A percentile compares a stretch with the other conserved stretches of the same genome.
Conservation (phyloP, 2,113 vertebrate species). For the Chrysochloris asiatica region DNA sequence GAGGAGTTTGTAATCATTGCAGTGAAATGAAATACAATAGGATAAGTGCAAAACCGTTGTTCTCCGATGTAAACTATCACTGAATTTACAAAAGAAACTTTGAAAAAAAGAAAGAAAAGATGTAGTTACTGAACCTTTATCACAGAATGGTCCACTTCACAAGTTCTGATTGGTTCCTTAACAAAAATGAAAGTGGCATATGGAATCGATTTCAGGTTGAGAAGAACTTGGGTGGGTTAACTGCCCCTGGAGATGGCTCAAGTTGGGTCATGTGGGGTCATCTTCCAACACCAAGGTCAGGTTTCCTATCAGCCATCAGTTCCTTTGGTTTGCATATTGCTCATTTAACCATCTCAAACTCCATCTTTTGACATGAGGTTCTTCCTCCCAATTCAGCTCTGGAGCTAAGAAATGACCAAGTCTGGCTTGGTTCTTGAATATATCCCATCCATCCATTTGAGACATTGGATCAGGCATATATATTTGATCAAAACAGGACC, state of each 20-base stretch:
- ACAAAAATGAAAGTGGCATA: not conserved
- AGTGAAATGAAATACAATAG: too few species aligned
- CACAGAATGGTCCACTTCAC: not conserved
- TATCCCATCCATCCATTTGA: too few species aligned
- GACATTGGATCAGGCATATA: not conserved
- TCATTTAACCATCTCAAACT: not conserved
- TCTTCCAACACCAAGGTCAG: not conserved
- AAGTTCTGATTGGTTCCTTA: not conserved
- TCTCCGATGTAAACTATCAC: too few species aligned
- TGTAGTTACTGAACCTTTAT: not conserved
- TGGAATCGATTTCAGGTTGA: not conserved
- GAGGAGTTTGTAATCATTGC: too few species aligned
- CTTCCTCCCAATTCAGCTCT: not conserved
- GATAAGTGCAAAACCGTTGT: too few species aligned
- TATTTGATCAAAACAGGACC: too few species aligned
- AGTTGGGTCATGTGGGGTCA: fast-evolving
- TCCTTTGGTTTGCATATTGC: not conserved
- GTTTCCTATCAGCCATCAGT: not conserved
- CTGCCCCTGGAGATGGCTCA: too few species aligned
- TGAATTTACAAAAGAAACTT: too few species aligned
- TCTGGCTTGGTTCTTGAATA: not conserved
- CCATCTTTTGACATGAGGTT: not conserved
- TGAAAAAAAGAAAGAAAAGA: too few species aligned
- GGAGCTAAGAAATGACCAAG: not conserved
- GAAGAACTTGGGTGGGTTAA: too few species aligned